These are phyloP conservation scores for Meriones unguiculatus DNA, from an alignment of 2,113 vertebrate species.

Conservation along the genomic window DNA sequence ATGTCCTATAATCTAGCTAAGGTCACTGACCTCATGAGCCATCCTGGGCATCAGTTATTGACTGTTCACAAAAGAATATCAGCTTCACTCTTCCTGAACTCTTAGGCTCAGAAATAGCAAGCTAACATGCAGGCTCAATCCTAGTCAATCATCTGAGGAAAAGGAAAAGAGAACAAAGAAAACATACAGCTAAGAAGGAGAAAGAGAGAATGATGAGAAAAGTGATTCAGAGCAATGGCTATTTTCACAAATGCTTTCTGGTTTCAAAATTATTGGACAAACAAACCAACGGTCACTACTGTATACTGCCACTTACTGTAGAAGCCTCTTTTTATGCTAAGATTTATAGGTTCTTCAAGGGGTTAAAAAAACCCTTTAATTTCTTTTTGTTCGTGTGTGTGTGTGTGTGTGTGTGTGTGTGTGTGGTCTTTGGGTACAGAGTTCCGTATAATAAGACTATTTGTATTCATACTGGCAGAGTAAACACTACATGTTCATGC, in stretches of 20 bases:
- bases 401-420: slow-evolving; percentile 37
- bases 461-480: slow-evolving; percentile 93
- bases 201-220: slow-evolving; percentile 46
- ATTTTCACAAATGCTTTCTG: slow-evolving; percentile 29
- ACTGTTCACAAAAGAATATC: slow-evolving; percentile 52
- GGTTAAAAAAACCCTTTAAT: slow-evolving; percentile 87
- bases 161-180: slow-evolving; percentile 69
- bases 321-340: background rate
- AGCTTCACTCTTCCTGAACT: background rate
- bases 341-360: slow-evolving; percentile 74
- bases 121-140: slow-evolving; percentile 29
- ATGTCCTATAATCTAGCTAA: slow-evolving; percentile 43
- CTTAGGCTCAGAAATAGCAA: slow-evolving; percentile 54
- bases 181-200: slow-evolving; percentile 41
- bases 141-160: slow-evolving; percentile 61
- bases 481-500: slow-evolving; percentile 92
- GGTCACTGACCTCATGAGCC: slow-evolving; percentile 38
- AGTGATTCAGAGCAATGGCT: slow-evolving; percentile 31
- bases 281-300: background rate
- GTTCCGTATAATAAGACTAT: slow-evolving; percentile 92
- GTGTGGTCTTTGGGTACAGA: slow-evolving; percentile 88
- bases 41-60: slow-evolving; percentile 24
- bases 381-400: slow-evolving; percentile 64
- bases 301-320: background rate
- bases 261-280: slow-evolving; percentile 57